A percentile compares a stretch with the other conserved stretches of the same genome.
Conservation (phyloP, 2,888 invertebrate genomes). For the Dryobota labecula region DNA sequence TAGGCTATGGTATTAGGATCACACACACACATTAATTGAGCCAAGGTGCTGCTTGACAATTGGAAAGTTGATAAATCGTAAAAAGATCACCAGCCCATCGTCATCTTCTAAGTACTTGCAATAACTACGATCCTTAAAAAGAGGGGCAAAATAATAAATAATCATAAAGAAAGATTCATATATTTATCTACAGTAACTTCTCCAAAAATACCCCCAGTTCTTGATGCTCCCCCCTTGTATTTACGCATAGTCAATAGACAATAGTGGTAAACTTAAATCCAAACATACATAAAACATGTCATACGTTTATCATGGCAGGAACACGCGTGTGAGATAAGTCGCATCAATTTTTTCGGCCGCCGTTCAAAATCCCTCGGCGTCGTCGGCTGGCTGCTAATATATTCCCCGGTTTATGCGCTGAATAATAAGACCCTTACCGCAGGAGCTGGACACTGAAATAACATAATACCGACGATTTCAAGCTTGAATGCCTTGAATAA, state of each 20-base stretch:
- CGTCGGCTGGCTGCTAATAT: conserved; percentile 80
- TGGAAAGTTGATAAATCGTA: neutral
- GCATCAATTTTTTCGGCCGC: conserved; percentile 87
- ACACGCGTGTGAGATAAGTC: conserved; percentile 84
- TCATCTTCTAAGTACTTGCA: neutral
- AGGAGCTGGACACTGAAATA: conserved; percentile 62
- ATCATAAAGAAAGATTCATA: conserved; percentile 37
- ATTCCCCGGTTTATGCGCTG: conserved; percentile 86
- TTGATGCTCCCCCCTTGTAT: conserved; percentile 30
- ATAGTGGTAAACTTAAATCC: conserved; percentile 63
- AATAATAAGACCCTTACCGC: conserved; percentile 80
- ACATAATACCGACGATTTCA: conserved; percentile 32
- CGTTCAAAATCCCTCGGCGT: conserved; percentile 86
- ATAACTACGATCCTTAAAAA: conserved; percentile 42
- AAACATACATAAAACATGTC: conserved; percentile 84
- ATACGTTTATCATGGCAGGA: conserved; percentile 77
- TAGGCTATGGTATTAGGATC: neutral
- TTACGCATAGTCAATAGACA: conserved; percentile 53
- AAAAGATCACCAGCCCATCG: neutral
- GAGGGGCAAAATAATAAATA: conserved; percentile 26
- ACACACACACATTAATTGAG: neutral
- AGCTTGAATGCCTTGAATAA: conserved; percentile 10
- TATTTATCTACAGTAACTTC: conserved; percentile 21
- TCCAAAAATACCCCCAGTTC: conserved; percentile 27
- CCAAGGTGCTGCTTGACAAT: neutral